Evolutionary conservation across 2,113 vertebrate species (phyloP), one percentile per base, ranked within the genome.

Genomic region (Plecturocebus donacophilus): DNA sequence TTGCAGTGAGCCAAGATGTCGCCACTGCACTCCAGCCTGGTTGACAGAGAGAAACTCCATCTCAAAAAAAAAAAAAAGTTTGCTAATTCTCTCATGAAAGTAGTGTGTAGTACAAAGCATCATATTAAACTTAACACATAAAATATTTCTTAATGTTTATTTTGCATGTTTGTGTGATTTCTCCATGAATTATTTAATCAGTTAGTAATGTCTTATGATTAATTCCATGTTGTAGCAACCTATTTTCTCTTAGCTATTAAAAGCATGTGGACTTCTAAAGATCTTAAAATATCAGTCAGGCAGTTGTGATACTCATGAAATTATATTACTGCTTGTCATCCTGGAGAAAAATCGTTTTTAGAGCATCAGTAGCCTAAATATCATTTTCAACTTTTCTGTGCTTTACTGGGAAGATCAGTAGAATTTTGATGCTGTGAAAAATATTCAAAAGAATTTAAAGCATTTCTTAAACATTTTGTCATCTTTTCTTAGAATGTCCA

Each of bases 281-380:
- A 84, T 88, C 88, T 84, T 88, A 70, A 58, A 92, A 56, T 85
- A 58, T n/a, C n/a, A n/a, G n/a, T 83, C 38, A 95, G 7, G 38
- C n/a, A 47, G 25, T 61, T 45, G 10, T 89, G 2, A 9, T 16
- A 54, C 73, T 32, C 19, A 9, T 54, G 21, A 54, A 64, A 52
- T 49, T 47, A 70, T 7, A 54, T 54, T 85, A 56, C 45, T 90
- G 79, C 49, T 88, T 82, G 8, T 76, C 27, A 49, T 94, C 25
- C 38, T 82, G 14, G 52, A 92, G n/a, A 79, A 77, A 88, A 88
- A 71, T 47, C 30, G 27, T 84, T 80, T 88, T 54, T 73, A 68
- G 32, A 35, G 27, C 35, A 87, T 91, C n/a, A n/a, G n/a, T n/a
- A n/a, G n/a, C n/a, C n/a, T n/a, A n/a, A n/a, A n/a, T n/a, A n/a